These are phyloP conservation scores for Nothocercus nigrocapillus DNA, from an alignment of 2,113 vertebrate species.

Conservation along the genomic window DNA sequence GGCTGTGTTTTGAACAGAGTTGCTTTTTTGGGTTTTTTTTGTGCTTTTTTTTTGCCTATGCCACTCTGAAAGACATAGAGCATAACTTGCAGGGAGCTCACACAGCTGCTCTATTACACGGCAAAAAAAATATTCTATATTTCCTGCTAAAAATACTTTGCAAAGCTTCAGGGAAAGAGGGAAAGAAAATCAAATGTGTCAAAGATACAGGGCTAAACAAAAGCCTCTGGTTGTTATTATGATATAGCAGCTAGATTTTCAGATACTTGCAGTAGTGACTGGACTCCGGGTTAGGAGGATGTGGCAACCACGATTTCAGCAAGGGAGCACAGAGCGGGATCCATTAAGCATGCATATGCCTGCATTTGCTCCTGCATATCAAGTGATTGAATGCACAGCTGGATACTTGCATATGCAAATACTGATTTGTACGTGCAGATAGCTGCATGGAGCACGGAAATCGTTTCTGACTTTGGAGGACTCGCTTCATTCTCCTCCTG, in stretches of 20 bases:
- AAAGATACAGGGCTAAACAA: background rate
- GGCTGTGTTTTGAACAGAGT: background rate
- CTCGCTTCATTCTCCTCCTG: background rate
- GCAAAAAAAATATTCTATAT: background rate
- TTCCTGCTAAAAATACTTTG: background rate
- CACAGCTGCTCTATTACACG: background rate
- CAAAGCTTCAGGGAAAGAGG: background rate
- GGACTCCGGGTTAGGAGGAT: background rate
- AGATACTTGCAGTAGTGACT: background rate
- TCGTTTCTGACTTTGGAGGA: background rate
- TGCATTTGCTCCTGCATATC: background rate
- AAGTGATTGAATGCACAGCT: constrained; percentile 32
- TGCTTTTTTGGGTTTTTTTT: background rate
- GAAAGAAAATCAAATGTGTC: background rate
- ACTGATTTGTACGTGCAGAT: background rate
- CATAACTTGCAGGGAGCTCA: background rate
- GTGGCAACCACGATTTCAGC: background rate
- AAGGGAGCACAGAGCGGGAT: background rate
- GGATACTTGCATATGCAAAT: constrained; percentile 39
- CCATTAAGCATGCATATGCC: background rate
- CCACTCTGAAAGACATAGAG: background rate
- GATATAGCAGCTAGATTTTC: background rate
- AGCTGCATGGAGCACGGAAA: background rate
- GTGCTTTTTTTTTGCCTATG: background rate
- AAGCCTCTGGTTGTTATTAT: background rate